Percentiles rank a stretch among this genome's conserved stretches.
Evolutionary conservation across 2,888 invertebrate species (phyloP).

Genomic region (Deroplatys truncata): DNA sequence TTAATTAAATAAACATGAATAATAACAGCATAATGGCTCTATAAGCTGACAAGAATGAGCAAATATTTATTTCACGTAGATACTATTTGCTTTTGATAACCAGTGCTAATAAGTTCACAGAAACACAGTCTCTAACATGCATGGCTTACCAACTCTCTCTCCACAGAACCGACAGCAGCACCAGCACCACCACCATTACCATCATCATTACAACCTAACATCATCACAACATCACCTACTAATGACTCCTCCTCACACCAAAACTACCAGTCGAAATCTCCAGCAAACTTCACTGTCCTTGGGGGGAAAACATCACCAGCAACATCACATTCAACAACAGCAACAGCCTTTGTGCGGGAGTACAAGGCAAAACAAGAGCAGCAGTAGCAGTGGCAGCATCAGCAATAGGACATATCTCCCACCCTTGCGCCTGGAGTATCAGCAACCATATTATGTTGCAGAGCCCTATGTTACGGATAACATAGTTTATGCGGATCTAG

Average conservation of each 20-base stretch:
- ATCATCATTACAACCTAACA: conserved; percentile 44
- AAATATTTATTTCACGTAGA: background rate
- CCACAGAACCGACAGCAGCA: conserved; percentile 40
- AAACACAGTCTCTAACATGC: conserved; percentile 20
- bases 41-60: background rate
- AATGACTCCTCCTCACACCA: conserved; percentile 26
- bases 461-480: conserved; percentile 20
- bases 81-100: background rate
- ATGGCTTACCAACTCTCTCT: conserved; percentile 19
- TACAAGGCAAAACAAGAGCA: conserved; percentile 1
- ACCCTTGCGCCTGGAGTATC: conserved; percentile 29
- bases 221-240: conserved; percentile 35
- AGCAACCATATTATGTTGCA: conserved; percentile 29
- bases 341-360: conserved; percentile 5
- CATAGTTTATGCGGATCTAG: conserved; percentile 30
- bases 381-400: conserved; percentile 31
- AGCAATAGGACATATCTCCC: conserved; percentile 26
- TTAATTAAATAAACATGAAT: background rate
- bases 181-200: conserved; percentile 44
- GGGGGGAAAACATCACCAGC: conserved; percentile 31
- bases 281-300: conserved; percentile 31
- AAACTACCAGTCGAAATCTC: conserved; percentile 10
- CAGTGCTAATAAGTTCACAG: background rate
- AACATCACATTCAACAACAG: background rate
- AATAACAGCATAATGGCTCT: background rate